Evolutionary conservation across 2,113 vertebrate species (phyloP), one percentile per base, ranked within the genome.

Genomic region (Panurus biarmicus): DNA sequence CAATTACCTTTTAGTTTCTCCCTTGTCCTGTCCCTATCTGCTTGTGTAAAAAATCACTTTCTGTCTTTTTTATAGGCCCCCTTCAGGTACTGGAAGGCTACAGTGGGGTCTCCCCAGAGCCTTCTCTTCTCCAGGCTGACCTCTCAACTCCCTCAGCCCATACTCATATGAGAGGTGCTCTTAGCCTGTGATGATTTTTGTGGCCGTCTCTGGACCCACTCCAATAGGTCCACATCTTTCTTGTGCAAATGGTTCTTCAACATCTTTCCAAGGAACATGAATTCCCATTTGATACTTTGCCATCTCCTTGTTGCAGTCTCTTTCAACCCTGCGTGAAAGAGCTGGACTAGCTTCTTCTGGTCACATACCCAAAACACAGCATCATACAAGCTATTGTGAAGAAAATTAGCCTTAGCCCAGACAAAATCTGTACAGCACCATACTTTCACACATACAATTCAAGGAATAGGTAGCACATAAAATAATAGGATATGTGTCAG

Each of bases 241-340:
- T 83, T 56, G 35, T 36, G 35, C 31, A 42, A 10, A 28, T 0
- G 0, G 15, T 61, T 67, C 25, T 40, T 69, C 29, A 40, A 0
- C 10, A 13, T 61, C 40, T 61, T 54, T 53, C 16, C 0, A 0
- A 54, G 16, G 9, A 61, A 2, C 8, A 14, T 36, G 5, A 60
- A 31, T 35, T 61, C 7, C 11, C 21, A 54, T 61, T 42, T 47
- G 40, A 13, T 75, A 16, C 28, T 61, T 69, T 75, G 25, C 25
- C 6, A 9, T 54, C 14, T 54, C 8, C 29, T 75, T 61, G 24
- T 61, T 69, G 22, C 40, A 54, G 12, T 40, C 35, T 61, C 54
- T 15, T 54, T 61, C 18, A 13, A 11, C 3, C 8, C 21, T 47
- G 3, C 0, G 0, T 26, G 17, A 12, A 54, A 35, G 25, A 35